A percentile compares a stretch with the other conserved stretches of the same genome.
Evolutionary conservation across 2,797 vertebrate species (phyloP).

Genomic region (Gymnoscopelus microlampas): DNA sequence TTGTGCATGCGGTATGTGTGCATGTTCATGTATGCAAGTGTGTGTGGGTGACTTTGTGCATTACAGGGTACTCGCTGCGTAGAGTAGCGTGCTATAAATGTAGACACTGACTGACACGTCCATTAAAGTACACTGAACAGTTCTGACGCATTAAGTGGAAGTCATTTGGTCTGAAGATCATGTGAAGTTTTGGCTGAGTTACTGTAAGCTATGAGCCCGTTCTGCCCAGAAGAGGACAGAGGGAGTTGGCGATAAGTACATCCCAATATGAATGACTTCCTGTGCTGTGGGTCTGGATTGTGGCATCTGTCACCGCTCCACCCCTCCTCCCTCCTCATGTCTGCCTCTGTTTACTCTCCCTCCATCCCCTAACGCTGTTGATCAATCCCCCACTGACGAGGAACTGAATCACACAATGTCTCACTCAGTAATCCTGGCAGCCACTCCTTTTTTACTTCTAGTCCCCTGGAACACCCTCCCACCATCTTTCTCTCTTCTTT

Average conservation of each 20-base stretch:
- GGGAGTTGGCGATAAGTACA: constrained; percentile 66
- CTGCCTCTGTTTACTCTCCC: constrained; percentile 24
- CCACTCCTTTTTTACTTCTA: constrained; percentile 51
- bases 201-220: constrained; percentile 42
- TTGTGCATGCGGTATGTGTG: constrained; percentile 21
- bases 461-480: constrained; percentile 59
- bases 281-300: constrained; percentile 79
- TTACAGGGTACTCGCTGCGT: not conserved
- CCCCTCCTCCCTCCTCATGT: not conserved
- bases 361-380: constrained; percentile 48
- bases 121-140: not conserved
- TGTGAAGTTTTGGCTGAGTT: constrained; percentile 27
- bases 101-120: too few relatives aligned
- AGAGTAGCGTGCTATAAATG: not conserved
- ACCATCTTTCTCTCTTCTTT: constrained; percentile 65
- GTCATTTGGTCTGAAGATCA: constrained; percentile 30
- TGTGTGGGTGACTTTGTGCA: not conserved
- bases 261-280: constrained; percentile 82
- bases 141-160: constrained; percentile 6
- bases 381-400: constrained; percentile 65
- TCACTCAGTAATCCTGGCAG: constrained; percentile 70
- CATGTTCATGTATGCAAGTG: not conserved
- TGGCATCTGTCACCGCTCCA: constrained; percentile 76
- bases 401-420: constrained; percentile 79
- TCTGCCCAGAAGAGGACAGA: constrained; percentile 55